Evolutionary conservation across 2,113 vertebrate species (phyloP), one percentile per base, ranked within the genome.

Genomic region (Brachyhypopomus occidentalis): DNA sequence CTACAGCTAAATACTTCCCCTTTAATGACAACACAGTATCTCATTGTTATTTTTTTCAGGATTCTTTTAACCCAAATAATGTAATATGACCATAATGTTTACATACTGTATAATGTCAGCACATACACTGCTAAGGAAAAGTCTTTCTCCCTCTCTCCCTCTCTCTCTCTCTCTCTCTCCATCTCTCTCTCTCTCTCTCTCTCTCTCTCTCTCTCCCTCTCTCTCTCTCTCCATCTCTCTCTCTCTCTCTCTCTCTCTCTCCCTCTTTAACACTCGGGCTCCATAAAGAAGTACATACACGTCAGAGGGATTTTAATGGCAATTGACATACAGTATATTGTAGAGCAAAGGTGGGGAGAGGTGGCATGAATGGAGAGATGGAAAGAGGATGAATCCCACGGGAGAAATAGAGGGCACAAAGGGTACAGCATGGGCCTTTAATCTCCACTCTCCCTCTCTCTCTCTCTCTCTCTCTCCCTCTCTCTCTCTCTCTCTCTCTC

Each of bases 401-500:
- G 86, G 89, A 87, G 75, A 75, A 73, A 80, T 79, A 84, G 78
- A 82, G 83, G 81, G 83, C 82, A 85, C 85, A 86, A 76, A 85
- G 85, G 84, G 72, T 41, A 73, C 34, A 76, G 75, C 27, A 56
- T 67, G 41, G 38, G 36, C 58, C 74, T 76, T 77, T 75, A 75
- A 73, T 74, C 77, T 75, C 79, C 60, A 72, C 52, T 62, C 34
- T 20, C 36, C 2, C 48, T 9, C 36, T 66, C 55, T n/a, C 82
- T 83, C 27, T 72, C 56, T 81, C 75, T 7, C 41, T 85, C 72
- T 56, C 48, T 56, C 63, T 22, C 48, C 34, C 48, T 56, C 17
- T 20, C n/a, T 27, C 19, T 22, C 55, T 4, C 55, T 20, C 4
- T n/a, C 52, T n/a, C 34, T 30, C 23, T 20, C 30, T 76, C 30